Evolutionary conservation across 2,888 invertebrate species (phyloP).

Genomic region (Agapetus fuscipes): DNA sequence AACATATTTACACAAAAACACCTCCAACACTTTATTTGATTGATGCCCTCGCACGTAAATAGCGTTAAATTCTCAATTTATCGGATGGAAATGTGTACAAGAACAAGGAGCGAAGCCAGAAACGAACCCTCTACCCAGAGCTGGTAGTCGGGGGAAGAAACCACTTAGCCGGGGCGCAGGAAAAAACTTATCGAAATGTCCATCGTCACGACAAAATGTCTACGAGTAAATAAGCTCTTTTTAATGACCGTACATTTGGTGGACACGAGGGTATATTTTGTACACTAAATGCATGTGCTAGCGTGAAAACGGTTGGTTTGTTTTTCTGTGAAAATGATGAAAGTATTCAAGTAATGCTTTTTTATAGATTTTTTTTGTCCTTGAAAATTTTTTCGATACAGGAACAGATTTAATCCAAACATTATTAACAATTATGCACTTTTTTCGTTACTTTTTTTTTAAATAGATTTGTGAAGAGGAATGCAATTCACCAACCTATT

Average conservation of each 20-base stretch:
- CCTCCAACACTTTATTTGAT: slow-evolving; percentile 8
- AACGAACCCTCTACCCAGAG: slow-evolving; percentile 6
- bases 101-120: too few relatives aligned
- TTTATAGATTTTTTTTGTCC: too few relatives aligned
- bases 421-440: too few relatives aligned
- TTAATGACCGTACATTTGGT: slow-evolving; percentile 13
- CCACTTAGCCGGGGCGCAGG: slow-evolving; percentile 15
- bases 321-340: neutral
- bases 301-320: too few relatives aligned
- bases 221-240: slow-evolving; percentile 16
- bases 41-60: slow-evolving; percentile 15
- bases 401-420: too few relatives aligned
- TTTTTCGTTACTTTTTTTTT: too few relatives aligned
- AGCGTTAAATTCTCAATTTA: slow-evolving; percentile 19
- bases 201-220: slow-evolving; percentile 20
- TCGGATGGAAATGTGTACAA: too few relatives aligned
- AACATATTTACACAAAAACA: slow-evolving; percentile 3
- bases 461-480: too few relatives aligned
- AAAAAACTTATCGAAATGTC: slow-evolving; percentile 15
- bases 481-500: too few relatives aligned
- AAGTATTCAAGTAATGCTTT: too few relatives aligned
- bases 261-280: neutral
- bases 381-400: too few relatives aligned
- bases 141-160: slow-evolving; percentile 1
- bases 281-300: too few relatives aligned